These are phyloP conservation scores for Gastrophysa polygoni DNA, from an alignment of 2,888 invertebrate genomes.

Conservation along the genomic window DNA sequence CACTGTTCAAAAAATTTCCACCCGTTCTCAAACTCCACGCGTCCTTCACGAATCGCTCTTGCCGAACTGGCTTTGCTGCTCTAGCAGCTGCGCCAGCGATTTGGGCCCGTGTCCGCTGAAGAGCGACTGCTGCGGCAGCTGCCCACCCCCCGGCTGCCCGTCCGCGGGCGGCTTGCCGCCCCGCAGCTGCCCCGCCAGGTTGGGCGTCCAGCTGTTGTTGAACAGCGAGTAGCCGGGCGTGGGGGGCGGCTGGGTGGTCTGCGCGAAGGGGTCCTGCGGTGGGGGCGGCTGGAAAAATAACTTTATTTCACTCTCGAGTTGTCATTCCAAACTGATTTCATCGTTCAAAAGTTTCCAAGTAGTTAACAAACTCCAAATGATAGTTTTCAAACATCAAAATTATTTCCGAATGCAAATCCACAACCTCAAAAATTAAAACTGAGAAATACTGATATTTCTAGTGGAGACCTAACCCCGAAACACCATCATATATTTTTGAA, in stretches of 20 bases:
- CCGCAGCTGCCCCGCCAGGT: conserved; percentile 50
- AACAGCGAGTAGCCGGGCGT: conserved; percentile 56
- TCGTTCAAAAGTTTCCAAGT: too few species aligned
- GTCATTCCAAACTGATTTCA: too few species aligned
- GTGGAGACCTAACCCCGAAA: too few species aligned
- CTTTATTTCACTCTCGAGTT: too few species aligned
- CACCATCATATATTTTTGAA: too few species aligned
- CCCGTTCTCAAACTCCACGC: too few species aligned
- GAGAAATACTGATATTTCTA: too few species aligned
- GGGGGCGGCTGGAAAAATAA: conserved; percentile 21
- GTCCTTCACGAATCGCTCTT: conserved; percentile 38
- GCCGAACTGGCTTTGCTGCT: conserved; percentile 66
- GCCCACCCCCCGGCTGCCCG: conserved; percentile 17
- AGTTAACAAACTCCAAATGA: too few species aligned
- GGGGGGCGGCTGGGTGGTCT: conserved; percentile 27
- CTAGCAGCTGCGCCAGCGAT: conserved; percentile 77
- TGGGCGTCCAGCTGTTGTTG: conserved; percentile 57
- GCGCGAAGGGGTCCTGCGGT: conserved; percentile 27
- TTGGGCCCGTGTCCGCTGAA: conserved; percentile 76
- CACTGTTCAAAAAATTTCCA: too few species aligned
- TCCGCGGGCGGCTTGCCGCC: conserved; percentile 28
- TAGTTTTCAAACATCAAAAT: too few species aligned
- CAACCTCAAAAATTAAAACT: too few species aligned
- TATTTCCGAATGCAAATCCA: too few species aligned
- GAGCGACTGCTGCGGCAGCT: conserved; percentile 65